Evolutionary conservation across 2,113 vertebrate species (phyloP).

Genomic region (Nesospiza acunhae): DNA sequence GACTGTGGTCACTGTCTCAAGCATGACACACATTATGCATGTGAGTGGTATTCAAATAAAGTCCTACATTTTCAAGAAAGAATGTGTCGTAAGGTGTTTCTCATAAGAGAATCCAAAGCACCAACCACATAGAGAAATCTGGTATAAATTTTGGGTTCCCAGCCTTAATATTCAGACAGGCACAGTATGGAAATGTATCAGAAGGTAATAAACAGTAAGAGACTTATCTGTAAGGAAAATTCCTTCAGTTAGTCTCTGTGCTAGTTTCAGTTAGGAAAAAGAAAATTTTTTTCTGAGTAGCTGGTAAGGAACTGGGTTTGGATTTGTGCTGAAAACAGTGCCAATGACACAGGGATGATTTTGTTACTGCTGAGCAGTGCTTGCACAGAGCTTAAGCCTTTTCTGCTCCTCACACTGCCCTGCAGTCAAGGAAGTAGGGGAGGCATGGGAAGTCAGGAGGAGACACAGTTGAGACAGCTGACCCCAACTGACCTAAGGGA

Average conservation of each 20-base stretch:
- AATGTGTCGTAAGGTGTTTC: neutral
- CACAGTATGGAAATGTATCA: neutral
- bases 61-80: neutral
- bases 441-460: neutral
- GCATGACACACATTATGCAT: accelerated
- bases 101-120: neutral
- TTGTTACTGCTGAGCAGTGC: neutral
- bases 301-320: neutral
- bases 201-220: neutral
- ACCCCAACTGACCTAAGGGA: neutral
- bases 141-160: neutral
- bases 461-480: neutral
- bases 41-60: neutral
- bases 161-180: neutral
- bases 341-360: accelerated
- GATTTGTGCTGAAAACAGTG: neutral
- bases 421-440: neutral
- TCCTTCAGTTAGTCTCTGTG: neutral
- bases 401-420: neutral
- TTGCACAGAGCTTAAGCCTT: neutral
- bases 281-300: neutral
- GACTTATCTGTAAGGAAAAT: neutral
- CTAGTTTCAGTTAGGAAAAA: neutral
- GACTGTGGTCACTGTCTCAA: neutral
- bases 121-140: neutral